Percentiles rank a stretch among this genome's conserved stretches.
These are phyloP conservation scores for Epirrita christyi DNA, from an alignment of 2,888 invertebrate genomes.

Conservation along the genomic window DNA sequence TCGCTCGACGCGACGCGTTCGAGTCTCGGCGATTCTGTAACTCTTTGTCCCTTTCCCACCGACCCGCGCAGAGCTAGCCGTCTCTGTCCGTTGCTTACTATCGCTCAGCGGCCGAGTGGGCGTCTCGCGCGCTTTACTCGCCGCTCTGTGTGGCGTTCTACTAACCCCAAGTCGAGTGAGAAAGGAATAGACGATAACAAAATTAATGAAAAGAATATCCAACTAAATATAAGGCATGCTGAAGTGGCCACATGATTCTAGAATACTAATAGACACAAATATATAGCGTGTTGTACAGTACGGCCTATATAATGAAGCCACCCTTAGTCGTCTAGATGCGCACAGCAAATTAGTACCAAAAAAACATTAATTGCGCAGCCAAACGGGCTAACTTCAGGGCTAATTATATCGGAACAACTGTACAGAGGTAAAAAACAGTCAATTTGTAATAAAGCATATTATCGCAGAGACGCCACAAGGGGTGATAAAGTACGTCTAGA, in stretches of 20 bases:
- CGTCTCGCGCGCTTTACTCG: constrained; percentile 58
- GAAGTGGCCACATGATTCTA: constrained; percentile 24
- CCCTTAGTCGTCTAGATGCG: too few species aligned
- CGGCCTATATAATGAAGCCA: too few species aligned
- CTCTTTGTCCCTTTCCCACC: constrained; percentile 68
- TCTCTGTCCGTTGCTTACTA: constrained; percentile 52
- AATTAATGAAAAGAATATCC: constrained; percentile 49
- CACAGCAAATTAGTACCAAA: too few species aligned
- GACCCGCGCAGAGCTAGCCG: constrained; percentile 52
- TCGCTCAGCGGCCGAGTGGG: constrained; percentile 49
- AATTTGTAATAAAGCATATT: constrained; percentile 40
- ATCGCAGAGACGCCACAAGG: constrained; percentile 44
- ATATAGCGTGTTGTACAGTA: constrained; percentile 17
- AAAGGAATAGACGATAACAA: constrained; percentile 54
- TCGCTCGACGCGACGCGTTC: constrained; percentile 78
- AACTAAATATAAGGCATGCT: constrained; percentile 43
- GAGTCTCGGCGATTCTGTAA: constrained; percentile 78
- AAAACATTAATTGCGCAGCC: too few species aligned
- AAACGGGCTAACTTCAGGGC: too few species aligned
- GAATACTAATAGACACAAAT: constrained; percentile 31
- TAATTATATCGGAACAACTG: not conserved
- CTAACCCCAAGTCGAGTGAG: constrained; percentile 43
- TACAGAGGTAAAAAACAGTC: constrained; percentile 16
- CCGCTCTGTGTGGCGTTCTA: constrained; percentile 66
- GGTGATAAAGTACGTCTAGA: constrained; percentile 42